Evolutionary conservation across 2,113 vertebrate species (phyloP).

Genomic region (Rhabdomys dilectus): DNA sequence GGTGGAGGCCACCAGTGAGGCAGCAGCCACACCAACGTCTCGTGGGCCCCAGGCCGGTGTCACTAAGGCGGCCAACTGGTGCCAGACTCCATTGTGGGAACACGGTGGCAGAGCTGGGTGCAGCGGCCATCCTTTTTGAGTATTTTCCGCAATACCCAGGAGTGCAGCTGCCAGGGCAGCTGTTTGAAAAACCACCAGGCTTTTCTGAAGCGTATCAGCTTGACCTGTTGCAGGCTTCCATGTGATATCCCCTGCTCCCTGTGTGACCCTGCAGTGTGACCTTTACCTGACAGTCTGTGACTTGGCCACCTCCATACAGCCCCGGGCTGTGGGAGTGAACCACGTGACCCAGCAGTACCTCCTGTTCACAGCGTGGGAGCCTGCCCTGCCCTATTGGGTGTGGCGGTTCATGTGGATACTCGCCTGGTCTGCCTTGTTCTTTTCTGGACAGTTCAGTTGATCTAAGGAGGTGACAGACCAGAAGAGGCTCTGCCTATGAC

Average conservation of each 20-base stretch:
- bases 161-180: background rate
- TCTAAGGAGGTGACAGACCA: background rate
- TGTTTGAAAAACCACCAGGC: background rate
- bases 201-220: background rate
- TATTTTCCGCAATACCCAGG: too few relatives aligned
- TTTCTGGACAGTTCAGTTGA: background rate
- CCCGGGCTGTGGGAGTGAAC: background rate
- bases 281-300: background rate
- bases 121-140: too few relatives aligned
- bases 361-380: background rate
- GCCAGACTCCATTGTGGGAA: too few relatives aligned
- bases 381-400: background rate
- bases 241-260: background rate
- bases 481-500: background rate
- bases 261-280: background rate
- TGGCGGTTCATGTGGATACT: background rate
- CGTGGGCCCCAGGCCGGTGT: too few relatives aligned
- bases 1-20: too few relatives aligned
- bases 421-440: background rate
- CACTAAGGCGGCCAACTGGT: too few relatives aligned
- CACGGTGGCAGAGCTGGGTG: too few relatives aligned
- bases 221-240: background rate
- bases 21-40: too few relatives aligned
- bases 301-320: background rate
- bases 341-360: background rate